Percentiles rank a stretch among this genome's conserved stretches.
Conservation (phyloP, 2,888 invertebrate genomes). For the Thera obeliscata region DNA sequence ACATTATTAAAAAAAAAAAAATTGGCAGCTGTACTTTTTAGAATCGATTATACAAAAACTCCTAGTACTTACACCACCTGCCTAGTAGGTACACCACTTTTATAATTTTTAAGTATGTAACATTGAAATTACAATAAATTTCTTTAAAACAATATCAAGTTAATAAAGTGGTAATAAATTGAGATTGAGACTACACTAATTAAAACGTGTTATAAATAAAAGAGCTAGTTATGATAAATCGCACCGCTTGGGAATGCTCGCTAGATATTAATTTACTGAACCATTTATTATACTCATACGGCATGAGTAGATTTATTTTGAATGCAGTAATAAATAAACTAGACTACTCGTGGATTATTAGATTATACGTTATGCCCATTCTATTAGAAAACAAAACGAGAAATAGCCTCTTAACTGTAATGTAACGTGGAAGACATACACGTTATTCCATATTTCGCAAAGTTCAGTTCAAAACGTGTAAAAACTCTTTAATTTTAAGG, state of each 20-base stretch:
- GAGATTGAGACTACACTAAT: conserved; percentile 2
- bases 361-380: background rate
- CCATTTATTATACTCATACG: conserved; percentile 5
- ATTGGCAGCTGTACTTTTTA: no score
- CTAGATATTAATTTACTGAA: conserved; percentile 17
- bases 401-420: no score
- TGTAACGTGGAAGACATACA: no score
- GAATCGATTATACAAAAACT: no score
- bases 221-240: conserved; percentile 22
- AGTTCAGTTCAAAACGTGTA: no score
- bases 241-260: conserved; percentile 25
- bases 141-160: background rate
- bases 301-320: background rate
- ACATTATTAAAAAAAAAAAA: no score
- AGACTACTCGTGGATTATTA: background rate
- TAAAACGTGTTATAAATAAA: conserved; percentile 29
- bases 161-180: background rate
- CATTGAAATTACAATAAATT: background rate
- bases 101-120: no score
- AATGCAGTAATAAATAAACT: background rate
- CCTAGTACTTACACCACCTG: no score
- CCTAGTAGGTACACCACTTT: no score
- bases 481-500: no score
- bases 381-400: no score
- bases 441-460: no score